A percentile compares a stretch with the other conserved stretches of the same genome.
These are phyloP conservation scores for Zaprionus lachaisei DNA, from an alignment of 1,140 invertebrate genomes.

Conservation along the genomic window DNA sequence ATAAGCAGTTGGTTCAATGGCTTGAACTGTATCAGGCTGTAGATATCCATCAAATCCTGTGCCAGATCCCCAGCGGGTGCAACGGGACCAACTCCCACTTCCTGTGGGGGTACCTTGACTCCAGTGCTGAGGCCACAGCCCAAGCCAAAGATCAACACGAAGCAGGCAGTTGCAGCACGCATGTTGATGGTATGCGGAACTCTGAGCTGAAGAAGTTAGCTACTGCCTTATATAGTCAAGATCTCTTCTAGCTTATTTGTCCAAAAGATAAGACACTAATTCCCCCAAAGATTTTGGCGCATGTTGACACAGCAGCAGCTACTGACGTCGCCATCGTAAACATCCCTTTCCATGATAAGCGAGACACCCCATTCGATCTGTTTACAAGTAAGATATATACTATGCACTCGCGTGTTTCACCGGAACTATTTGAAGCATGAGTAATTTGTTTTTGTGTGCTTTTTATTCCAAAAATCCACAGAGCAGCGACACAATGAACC, in stretches of 20 bases:
- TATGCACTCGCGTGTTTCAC: constrained; percentile 6
- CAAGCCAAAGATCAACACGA: constrained; percentile 31
- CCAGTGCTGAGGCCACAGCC: constrained; percentile 19
- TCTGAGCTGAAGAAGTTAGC: not conserved
- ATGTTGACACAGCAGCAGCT: constrained; percentile 47
- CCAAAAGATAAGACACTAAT: constrained; percentile 44
- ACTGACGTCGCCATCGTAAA: constrained; percentile 32
- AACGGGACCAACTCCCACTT: not conserved
- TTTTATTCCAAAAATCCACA: constrained; percentile 76
- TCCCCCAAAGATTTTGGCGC: constrained; percentile 54
- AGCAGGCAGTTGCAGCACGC: constrained; percentile 17
- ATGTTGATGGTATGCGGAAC: constrained; percentile 7
- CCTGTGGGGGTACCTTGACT: constrained; percentile 3
- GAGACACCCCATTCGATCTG: constrained; percentile 63
- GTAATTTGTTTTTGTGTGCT: constrained; percentile 64
- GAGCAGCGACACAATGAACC: constrained; percentile 59
- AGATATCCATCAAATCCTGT: constrained; percentile 70
- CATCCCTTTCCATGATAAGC: constrained; percentile 31
- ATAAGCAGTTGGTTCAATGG: constrained; percentile 62
- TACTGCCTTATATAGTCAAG: constrained; percentile 24
- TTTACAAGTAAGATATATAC: constrained; percentile 50
- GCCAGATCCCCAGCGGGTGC: constrained; percentile 54
- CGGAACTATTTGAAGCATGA: constrained; percentile 34
- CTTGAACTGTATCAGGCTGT: constrained; percentile 60
- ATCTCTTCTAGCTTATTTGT: constrained; percentile 7